phyloP scores from a whole-genome alignment of 2,888 invertebrate species.

The Bimastos eiseni region DNA sequence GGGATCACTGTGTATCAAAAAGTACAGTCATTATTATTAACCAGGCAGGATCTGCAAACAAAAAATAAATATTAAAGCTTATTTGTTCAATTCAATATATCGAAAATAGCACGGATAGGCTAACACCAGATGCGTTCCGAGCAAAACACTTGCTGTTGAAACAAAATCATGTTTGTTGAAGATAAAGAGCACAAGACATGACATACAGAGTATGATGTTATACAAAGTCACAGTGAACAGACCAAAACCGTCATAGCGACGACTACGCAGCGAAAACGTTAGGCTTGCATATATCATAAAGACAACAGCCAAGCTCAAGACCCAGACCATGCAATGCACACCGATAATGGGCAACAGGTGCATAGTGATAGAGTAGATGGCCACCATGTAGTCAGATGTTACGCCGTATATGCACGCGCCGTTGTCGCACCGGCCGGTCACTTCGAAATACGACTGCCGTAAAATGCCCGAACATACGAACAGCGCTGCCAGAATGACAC shows the following conservation, averaged over 20 bases:
- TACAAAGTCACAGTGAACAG: constrained; percentile 29
- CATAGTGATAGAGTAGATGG: constrained; percentile 26
- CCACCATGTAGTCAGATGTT: constrained; percentile 36
- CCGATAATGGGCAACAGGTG: constrained; percentile 32
- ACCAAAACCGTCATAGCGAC: constrained; percentile 31
- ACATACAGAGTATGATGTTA: constrained; percentile 26
- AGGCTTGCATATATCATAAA: constrained; percentile 34
- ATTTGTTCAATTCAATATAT: constrained; percentile 32
- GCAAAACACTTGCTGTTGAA: not conserved
- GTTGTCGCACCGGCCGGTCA: constrained; percentile 28
- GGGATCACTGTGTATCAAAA: constrained; percentile 9
- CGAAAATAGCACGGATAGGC: constrained; percentile 37
- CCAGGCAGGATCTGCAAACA: not conserved
- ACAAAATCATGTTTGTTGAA: not conserved
- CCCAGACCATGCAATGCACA: not conserved
- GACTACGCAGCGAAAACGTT: constrained; percentile 22
- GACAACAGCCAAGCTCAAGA: not conserved
- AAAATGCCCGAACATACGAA: constrained; percentile 32
- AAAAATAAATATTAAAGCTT: not conserved
- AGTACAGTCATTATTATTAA: not conserved
- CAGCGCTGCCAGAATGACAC: constrained; percentile 29
- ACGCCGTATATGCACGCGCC: constrained; percentile 32
- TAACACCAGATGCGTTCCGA: constrained; percentile 24
- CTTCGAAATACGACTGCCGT: constrained; percentile 34
- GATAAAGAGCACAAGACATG: constrained; percentile 18